Evolutionary conservation across 2,797 vertebrate genomes (phyloP), one percentile per base, ranked within the genome.

Genomic region (Pseudocheirus occidentalis): DNA sequence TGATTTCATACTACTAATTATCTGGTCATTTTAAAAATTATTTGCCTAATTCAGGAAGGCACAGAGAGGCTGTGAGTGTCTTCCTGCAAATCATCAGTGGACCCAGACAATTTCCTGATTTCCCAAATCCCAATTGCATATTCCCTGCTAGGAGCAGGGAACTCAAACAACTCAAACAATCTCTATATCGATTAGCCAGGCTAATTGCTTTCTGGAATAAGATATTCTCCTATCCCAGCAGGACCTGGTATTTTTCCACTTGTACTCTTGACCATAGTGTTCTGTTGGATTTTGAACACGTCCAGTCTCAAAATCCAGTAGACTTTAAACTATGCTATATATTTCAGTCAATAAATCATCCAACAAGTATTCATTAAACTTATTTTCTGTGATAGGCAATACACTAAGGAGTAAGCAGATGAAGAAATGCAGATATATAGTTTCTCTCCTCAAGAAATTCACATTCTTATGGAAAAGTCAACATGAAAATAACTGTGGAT

Each of bases 131-230:
- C 50, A 52, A 54, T 10, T 54, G 3, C 1, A 34, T 90, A 52
- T 52, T 34, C 50, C 89, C 53, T 52, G 4, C 27, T 34, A 81
- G 0, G 1, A 81, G 16, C 7, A 52, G 50, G 50, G 50, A 52
- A 52, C 5, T 52, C 50, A 52, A 52, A 52, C 50, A 52, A 52
- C 50, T 52, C 62, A 66, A 66, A 66, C 34, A 66, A 21, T 66
- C 16, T 4, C 5, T n/a, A n/a, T 7, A 31, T 66, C 0, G 0
- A 6, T 66, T 3, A 73, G 31, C 13, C 4, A 12, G 1, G 13
- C 1, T 62, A 31, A 62, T 34, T 62, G 31, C 13, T 62, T 73
- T 73, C 34, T n/a, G 1, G 34, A 73, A n/a, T 40, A 34, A n/a
- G 34, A n/a, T 11, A n/a, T 16, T n/a, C 29, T 73, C 5, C 5